Percentiles rank a stretch among this genome's conserved stretches.
Conservation (phyloP, 2,888 invertebrate genomes). For the Troglohyphantes excavatus region DNA sequence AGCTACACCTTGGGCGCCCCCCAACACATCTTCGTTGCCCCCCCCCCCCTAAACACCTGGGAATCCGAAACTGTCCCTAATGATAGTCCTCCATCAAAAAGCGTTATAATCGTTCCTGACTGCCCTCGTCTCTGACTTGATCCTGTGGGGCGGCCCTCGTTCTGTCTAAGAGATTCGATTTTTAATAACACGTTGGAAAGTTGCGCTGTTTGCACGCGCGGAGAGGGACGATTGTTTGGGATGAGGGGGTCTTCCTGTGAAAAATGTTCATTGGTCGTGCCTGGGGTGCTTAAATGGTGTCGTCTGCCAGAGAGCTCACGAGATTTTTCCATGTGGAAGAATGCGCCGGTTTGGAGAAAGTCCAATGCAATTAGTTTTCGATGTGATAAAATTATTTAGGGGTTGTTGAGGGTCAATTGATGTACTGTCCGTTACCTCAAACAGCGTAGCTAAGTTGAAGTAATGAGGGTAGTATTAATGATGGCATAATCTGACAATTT, state of each 20-base stretch:
- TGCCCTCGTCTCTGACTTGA: background rate
- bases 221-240: constrained; percentile 19
- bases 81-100: constrained; percentile 46
- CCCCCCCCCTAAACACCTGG: constrained; percentile 67
- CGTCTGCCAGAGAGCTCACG: background rate
- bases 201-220: constrained; percentile 30
- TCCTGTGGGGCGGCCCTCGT: background rate
- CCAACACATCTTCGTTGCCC: constrained; percentile 12
- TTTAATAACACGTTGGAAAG: constrained; percentile 45
- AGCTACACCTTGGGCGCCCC: too few species aligned
- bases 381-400: too few species aligned
- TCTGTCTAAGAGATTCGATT: constrained; percentile 3
- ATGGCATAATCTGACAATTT: too few species aligned
- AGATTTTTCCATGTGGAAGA: too few species aligned
- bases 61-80: constrained; percentile 58
- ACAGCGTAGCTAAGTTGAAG: too few species aligned
- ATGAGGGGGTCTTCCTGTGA: background rate
- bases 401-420: too few species aligned
- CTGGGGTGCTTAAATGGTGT: background rate
- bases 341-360: too few species aligned
- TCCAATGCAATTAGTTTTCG: too few species aligned
- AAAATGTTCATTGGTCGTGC: background rate
- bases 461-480: too few species aligned
- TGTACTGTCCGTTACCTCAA: too few species aligned
- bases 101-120: constrained; percentile 53